Percentiles rank a stretch among this genome's conserved stretches.
Evolutionary conservation across 2,113 vertebrate species (phyloP).

Genomic region (Eretmodus cyanostictus): DNA sequence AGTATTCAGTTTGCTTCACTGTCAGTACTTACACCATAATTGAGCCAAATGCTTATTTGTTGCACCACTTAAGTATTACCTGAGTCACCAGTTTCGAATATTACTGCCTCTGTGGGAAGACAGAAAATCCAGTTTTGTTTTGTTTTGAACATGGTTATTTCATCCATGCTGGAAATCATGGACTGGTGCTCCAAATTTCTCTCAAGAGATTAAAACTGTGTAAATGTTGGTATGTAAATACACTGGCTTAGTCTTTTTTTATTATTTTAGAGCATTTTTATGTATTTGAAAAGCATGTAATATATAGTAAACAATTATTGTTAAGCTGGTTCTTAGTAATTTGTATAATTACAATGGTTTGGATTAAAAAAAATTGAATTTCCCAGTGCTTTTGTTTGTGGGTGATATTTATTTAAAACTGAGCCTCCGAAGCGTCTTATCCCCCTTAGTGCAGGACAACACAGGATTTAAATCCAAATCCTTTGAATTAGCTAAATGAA

Average conservation of each 20-base stretch:
- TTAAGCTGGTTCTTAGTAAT: constrained; percentile 96
- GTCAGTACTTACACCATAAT: constrained; percentile 9
- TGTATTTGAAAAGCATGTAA: constrained; percentile 90
- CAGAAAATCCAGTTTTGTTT: constrained; percentile 24
- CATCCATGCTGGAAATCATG: constrained; percentile 77
- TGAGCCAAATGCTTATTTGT: constrained; percentile 38
- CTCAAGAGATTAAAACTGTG: constrained; percentile 69
- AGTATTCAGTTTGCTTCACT: constrained; percentile 15
- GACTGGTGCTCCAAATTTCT: constrained; percentile 76
- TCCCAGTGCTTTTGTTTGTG: not conserved
- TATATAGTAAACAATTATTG: constrained; percentile 85
- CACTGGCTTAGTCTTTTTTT: constrained; percentile 74
- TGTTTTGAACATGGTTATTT: constrained; percentile 26
- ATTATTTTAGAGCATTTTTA: constrained; percentile 62
- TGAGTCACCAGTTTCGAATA: not conserved
- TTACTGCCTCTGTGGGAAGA: constrained; percentile 49
- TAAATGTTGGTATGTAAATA: constrained; percentile 89
- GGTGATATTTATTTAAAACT: not conserved
- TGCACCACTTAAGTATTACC: constrained; percentile 40
- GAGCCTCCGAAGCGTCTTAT: not conserved
- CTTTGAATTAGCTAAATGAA: constrained; percentile 21
- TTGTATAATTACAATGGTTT: constrained; percentile 82
- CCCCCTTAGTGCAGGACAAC: not conserved
- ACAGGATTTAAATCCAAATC: constrained; percentile 19
- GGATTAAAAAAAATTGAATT: constrained; percentile 61